These are phyloP conservation scores for Hemiprocne comata DNA, from an alignment of 2,113 vertebrate genomes.

Conservation along the genomic window DNA sequence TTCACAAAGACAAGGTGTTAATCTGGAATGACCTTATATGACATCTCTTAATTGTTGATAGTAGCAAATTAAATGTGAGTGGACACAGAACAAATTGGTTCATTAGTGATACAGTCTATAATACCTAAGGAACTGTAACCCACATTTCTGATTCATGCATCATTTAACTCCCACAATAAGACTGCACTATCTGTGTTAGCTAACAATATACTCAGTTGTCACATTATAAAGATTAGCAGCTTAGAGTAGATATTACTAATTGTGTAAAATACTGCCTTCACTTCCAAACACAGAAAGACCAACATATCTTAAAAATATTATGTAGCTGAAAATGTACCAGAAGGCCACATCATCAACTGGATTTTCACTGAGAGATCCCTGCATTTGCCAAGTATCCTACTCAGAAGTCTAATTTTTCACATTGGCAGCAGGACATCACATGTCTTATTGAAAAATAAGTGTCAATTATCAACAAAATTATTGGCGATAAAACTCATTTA, in stretches of 20 bases:
- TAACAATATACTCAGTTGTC: not conserved
- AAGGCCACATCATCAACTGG: not conserved
- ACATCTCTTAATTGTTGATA: constrained; percentile 73
- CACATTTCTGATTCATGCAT: constrained; percentile 64
- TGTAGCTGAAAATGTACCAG: not conserved
- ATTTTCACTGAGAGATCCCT: not conserved
- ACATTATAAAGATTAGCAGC: not conserved
- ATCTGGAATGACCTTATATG: constrained; percentile 68
- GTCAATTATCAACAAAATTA: not conserved
- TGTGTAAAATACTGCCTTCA: not conserved
- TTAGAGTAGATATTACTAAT: not conserved
- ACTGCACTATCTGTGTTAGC: not conserved
- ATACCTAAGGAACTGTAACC: constrained; percentile 62
- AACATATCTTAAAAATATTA: not conserved
- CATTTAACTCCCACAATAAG: constrained; percentile 56
- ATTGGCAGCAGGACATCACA: not conserved
- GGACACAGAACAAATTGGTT: constrained; percentile 80
- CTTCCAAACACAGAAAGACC: not conserved
- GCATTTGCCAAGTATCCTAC: not conserved
- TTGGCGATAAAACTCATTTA: not conserved
- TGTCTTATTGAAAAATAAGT: not conserved
- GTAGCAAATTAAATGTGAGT: constrained; percentile 77
- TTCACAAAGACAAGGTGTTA: constrained; percentile 64
- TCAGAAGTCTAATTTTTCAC: not conserved
- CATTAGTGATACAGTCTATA: constrained; percentile 68